Evolutionary conservation across 2,113 vertebrate species (phyloP).

Genomic region (Peromyscus polionotus): DNA sequence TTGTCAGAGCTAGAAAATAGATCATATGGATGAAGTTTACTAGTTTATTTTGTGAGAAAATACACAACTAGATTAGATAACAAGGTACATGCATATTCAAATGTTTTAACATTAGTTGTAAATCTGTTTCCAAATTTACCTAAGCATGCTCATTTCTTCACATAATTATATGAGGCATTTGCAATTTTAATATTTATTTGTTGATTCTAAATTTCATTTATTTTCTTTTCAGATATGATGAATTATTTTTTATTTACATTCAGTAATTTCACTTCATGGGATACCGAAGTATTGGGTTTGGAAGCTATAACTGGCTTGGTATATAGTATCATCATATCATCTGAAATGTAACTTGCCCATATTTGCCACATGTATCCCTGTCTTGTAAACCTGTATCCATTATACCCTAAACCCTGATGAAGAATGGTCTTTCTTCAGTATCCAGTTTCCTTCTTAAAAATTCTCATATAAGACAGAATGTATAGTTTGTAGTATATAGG

Average conservation of each 20-base stretch:
- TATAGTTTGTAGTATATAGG: neutral
- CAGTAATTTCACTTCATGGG: neutral
- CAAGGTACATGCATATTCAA: neutral
- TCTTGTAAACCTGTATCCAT: neutral
- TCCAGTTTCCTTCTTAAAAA: neutral
- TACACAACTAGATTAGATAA: neutral
- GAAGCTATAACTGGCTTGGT: neutral
- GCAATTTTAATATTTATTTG: constrained; percentile 21
- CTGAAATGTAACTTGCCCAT: neutral
- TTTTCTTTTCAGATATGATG: neutral
- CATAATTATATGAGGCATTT: neutral
- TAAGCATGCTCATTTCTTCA: neutral
- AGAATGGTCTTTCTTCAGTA: neutral
- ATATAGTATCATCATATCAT: neutral
- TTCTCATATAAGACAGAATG: neutral
- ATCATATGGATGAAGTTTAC: neutral
- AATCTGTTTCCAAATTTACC: neutral
- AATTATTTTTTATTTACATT: neutral
- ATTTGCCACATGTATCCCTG: neutral
- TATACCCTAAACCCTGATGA: neutral
- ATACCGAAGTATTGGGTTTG: neutral
- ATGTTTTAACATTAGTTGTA: neutral
- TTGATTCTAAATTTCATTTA: neutral
- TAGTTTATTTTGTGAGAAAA: neutral
- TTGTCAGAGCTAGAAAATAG: neutral